phyloP scores from a whole-genome alignment of 2,113 vertebrate species.

The Oreotrochilus melanogaster region DNA sequence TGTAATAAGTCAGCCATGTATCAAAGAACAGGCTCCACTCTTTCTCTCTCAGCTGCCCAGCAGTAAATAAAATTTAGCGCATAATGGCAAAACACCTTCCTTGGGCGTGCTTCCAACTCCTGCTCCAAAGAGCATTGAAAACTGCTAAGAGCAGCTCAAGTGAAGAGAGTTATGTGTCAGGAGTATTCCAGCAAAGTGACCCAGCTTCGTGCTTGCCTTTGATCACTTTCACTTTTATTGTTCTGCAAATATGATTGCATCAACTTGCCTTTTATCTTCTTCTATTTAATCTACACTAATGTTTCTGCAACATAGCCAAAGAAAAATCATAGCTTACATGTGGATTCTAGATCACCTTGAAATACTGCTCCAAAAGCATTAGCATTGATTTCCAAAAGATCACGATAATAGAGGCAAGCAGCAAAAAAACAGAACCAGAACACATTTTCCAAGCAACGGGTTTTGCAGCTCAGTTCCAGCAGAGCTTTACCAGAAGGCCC shows the following conservation, averaged over 20 bases:
- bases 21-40: background rate
- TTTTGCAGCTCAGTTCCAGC: background rate
- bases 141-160: background rate
- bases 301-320: background rate
- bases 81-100: background rate
- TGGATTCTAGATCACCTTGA: constrained; percentile 11
- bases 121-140: constrained; percentile 24
- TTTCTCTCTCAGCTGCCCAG: background rate
- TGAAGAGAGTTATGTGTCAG: background rate
- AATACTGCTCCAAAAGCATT: background rate
- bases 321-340: background rate
- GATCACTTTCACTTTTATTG: background rate
- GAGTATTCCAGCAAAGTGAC: background rate
- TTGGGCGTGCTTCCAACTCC: background rate
- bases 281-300: constrained; percentile 16
- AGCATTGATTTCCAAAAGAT: background rate
- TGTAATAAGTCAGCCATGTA: background rate
- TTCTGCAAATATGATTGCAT: background rate
- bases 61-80: background rate
- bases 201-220: background rate
- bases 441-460: background rate
- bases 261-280: constrained; percentile 38
- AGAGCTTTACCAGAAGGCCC: background rate
- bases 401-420: background rate
- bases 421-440: background rate